Base-by-base conservation (phyloP, 2,113 vertebrate genomes). In the Carassius gibelio region DNA sequence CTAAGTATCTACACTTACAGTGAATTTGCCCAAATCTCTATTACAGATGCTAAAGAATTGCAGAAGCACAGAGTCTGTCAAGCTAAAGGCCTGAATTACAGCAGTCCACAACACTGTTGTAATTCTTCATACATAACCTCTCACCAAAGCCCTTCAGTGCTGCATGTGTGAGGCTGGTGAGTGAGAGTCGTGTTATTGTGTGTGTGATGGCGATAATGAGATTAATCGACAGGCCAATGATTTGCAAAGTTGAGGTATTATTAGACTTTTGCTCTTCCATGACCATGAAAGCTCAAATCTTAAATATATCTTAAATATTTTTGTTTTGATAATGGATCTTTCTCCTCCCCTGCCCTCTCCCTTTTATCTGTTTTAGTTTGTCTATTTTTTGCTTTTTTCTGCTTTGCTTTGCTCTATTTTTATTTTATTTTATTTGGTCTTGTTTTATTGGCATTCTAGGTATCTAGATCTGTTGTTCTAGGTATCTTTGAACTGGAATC, bases 71-170 rank as follows among this genome's bases (percentile, higher is more conserved):
- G 68, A 82, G 81, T 82, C 81, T 82, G 30, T 72, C 30, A 13
- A 57, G 48, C 66, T 71, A 17, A 82, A 69, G 66, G 6, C 11
- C 17, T 82, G 48, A 57, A 82, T 82, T 82, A 69, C 61, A 66
- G 9, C 52, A 72, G 81, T 59, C 34, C 7, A 38, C 66, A 68
- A 21, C 30, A 38, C 50, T 57, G 68, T 4, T 59, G 68, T 81
- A 81, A 71, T 82, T 72, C 71, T n/a, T 78, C 72, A 78, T 87
- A 74, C 83, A 42, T 77, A 52, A 19, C 38, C 57, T 75, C 77
- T 69, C 50, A 87, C 76, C 52, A 79, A 62, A 66, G 81, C 77
- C n/a, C 72, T 61, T 74, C 7, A 69, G 66, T 84, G 61, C 62
- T 71, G 78, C 66, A 59, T 78, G 77, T 17, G 62, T 62, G 57